These are phyloP conservation scores for Aplocera efformata DNA, from an alignment of 2,888 invertebrate species.

Conservation along the genomic window DNA sequence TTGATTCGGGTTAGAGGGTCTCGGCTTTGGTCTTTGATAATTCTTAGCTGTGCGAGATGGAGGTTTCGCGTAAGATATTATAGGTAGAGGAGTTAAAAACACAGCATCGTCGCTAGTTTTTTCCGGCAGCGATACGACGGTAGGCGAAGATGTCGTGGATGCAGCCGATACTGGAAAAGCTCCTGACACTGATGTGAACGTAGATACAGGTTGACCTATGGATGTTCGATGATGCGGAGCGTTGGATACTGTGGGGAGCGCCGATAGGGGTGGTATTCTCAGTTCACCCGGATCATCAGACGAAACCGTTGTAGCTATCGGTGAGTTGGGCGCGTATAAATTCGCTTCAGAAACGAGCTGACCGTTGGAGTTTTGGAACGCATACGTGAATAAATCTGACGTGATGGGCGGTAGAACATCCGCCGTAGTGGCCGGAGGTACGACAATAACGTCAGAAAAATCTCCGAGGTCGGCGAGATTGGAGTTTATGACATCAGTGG, in stretches of 20 bases:
- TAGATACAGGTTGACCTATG: not conserved
- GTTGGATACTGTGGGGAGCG: not conserved
- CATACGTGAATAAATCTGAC: slow-evolving; percentile 1
- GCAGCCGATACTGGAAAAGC: not conserved
- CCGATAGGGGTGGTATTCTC: too few relatives aligned
- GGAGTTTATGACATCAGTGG: slow-evolving; percentile 1
- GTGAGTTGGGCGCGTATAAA: too few relatives aligned
- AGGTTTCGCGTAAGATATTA: slow-evolving; percentile 9
- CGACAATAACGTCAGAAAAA: slow-evolving; percentile 8
- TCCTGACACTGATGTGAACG: not conserved
- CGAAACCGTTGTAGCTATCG: too few relatives aligned
- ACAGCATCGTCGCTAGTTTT: slow-evolving; percentile 8
- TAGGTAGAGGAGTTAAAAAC: slow-evolving; percentile 13
- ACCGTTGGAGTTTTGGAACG: not conserved
- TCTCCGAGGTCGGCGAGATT: slow-evolving; percentile 1
- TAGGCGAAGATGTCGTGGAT: not conserved
- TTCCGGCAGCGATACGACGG: not conserved
- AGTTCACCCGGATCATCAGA: too few relatives aligned
- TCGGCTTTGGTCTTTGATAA: not conserved
- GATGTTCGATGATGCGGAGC: not conserved
- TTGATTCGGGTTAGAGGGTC: slow-evolving; percentile 2
- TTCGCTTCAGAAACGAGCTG: too few relatives aligned
- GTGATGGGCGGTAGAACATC: slow-evolving; percentile 6
- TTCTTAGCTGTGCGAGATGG: slow-evolving; percentile 5
- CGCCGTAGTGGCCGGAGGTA: slow-evolving; percentile 9